These are phyloP conservation scores for Sesamia inferens DNA, from an alignment of 2,888 invertebrate species.

Conservation along the genomic window DNA sequence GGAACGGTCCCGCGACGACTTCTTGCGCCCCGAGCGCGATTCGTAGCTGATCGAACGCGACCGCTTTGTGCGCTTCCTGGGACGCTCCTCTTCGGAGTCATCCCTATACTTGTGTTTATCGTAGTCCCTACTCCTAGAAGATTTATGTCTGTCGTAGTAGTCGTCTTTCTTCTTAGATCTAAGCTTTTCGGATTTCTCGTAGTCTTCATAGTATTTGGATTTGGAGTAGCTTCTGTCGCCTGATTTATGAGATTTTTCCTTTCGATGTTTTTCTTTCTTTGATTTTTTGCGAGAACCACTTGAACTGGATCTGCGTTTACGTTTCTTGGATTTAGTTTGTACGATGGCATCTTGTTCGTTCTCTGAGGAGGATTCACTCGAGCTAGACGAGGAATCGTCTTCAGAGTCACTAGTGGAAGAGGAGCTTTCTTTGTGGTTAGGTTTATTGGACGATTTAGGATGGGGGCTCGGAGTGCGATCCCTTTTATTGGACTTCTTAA, in stretches of 20 bases:
- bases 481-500: constrained; percentile 75
- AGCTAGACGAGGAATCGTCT: constrained; percentile 77
- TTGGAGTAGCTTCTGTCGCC: constrained; percentile 74
- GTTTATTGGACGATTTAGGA: constrained; percentile 66
- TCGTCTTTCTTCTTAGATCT: constrained; percentile 78
- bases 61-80: constrained; percentile 78
- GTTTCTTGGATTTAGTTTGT: constrained; percentile 78
- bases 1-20: constrained; percentile 72
- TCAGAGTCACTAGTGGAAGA: constrained; percentile 84
- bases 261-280: constrained; percentile 78
- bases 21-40: constrained; percentile 75
- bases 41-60: constrained; percentile 83
- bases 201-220: constrained; percentile 76
- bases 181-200: constrained; percentile 73
- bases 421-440: constrained; percentile 81
- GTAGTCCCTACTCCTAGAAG: constrained; percentile 77
- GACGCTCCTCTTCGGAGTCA: constrained; percentile 81
- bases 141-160: constrained; percentile 78
- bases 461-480: constrained; percentile 81
- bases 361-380: constrained; percentile 75
- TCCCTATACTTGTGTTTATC: constrained; percentile 80
- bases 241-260: constrained; percentile 72
- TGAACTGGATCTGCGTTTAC: constrained; percentile 81
- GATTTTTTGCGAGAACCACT: constrained; percentile 77
- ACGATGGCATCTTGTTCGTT: constrained; percentile 73